Base-by-base conservation (phyloP, 1,140 invertebrate species). In the Pseudomyrmex dendroicus region DNA sequence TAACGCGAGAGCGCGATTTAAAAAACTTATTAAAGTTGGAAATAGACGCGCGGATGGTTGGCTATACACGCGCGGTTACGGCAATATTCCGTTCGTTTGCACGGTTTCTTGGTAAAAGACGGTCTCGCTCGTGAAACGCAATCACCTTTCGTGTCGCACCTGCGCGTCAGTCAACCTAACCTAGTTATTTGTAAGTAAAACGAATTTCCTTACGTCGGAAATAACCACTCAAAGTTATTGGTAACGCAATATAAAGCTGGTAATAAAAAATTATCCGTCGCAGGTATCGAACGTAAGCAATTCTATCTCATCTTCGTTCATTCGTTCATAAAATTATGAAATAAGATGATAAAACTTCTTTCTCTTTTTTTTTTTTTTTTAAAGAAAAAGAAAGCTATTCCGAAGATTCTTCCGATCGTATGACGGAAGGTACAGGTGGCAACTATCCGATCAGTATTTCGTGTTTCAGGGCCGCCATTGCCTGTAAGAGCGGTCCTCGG, bases 401-500 rank as follows among this genome's bases (percentile, higher is more conserved):
- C 2, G 17, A 78, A 78, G 17, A 73, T 61, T 73, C 17, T 46
- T 72, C 7, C 12, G 22, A 9, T 59, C n/a, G 20, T 52, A 62
- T 22, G 46, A 73, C 46, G 12, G 7, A 62, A 52, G 54, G 56
- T 86, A 63, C 73, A 87, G 73, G 74, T 89, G 70, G 73, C 88
- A 77, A 90, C 83, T 88, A 92, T 88, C 70, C 64, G 56, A 91
- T 90, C 84, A 88, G 73, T 92, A 84, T 91, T 92, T 93, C 89
- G 67, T 93, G 88, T 96, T 95, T 22, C 94, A 96, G 96, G 96
- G 89, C 95, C 95, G 52, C 90, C 95, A 13, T 90, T 95, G 61
- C 93, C 95, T 76, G 94, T 95, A 15, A 95, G 95, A 85, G 96
- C 96, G 17, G 95, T 96, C 59, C 93, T 95, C 52, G 94, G 94